Conservation (phyloP, 2,113 vertebrate genomes). For the Hippocampus abdominalis region DNA sequence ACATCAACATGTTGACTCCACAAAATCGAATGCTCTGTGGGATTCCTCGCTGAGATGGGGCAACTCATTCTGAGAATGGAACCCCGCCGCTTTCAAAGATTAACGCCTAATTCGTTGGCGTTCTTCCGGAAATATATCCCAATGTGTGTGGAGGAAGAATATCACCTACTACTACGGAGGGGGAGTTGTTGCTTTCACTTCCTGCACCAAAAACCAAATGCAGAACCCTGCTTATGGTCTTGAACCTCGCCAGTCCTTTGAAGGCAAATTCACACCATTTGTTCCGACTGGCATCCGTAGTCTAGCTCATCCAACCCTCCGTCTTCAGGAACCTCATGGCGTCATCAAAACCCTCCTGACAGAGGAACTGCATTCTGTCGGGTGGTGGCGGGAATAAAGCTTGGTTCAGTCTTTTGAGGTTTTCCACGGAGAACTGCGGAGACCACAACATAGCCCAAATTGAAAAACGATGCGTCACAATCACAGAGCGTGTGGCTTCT, state of each 20-base stretch:
- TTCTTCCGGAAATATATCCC: not conserved
- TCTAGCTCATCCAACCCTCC: constrained; percentile 76
- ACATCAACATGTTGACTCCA: not conserved
- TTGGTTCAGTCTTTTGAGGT: constrained; percentile 77
- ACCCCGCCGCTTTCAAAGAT: not conserved
- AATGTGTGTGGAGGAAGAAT: not conserved
- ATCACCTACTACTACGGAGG: not conserved
- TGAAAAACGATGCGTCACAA: not conserved
- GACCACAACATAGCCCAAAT: not conserved
- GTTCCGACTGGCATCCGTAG: too few relatives aligned
- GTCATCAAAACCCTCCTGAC: constrained; percentile 78
- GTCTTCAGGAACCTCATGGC: constrained; percentile 75
- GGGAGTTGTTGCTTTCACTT: not conserved
- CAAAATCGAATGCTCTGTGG: not conserved
- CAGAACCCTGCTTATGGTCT: not conserved
- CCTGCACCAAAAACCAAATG: not conserved
- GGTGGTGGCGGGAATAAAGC: constrained; percentile 80
- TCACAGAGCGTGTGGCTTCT: not conserved
- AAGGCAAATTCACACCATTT: not conserved
- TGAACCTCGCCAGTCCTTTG: not conserved
- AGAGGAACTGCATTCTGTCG: constrained; percentile 66
- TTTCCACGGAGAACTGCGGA: constrained; percentile 79
- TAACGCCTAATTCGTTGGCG: not conserved
- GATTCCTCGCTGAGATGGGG: not conserved
- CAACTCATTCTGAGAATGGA: not conserved